Evolutionary conservation across 2,797 vertebrate species (phyloP), one percentile per base, ranked within the genome.

Genomic region (Leuciscus waleckii): DNA sequence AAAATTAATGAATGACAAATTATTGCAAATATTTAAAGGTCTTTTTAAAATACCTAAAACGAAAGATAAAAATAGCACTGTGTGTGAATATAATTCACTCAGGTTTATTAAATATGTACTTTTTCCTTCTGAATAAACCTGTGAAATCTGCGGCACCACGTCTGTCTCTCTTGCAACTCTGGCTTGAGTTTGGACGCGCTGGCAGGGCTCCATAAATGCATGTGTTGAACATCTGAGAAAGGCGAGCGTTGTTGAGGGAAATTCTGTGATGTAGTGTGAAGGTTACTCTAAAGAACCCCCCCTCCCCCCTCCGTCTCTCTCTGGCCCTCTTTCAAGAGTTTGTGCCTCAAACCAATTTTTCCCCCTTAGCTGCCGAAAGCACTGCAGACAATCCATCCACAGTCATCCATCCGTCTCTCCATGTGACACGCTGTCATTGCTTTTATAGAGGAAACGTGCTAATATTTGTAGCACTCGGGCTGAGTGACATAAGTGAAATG

Each of bases 401-500:
- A 71, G 83, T 71, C 67, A 71, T 56, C 76, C 76, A 79, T 79
- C 76, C 51, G 14, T 84, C 83, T 84, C 83, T 84, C 76, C 26
- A 23, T 54, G 51, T 84, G 83, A 84, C 83, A 84, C 39, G 29
- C 51, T 79, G 83, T 79, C 83, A 84, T 79, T 84, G 76, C 76
- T 79, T 84, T 84, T 46, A 84, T 84, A 39, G 76, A 63, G 83
- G 67, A 84, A 79, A 35, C 16, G 21, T 51, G 9, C 39, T 79
- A 84, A 79, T 84, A 84, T 84, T 79, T 71, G 75, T 84, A 79
- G 75, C 83, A 71, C 75, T 84, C 26, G 3, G 75, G 65, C 51
- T 71, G 83, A 84, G 83, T 79, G 83, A 84, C 83, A 84, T 70
- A 61, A 79, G 83, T 84, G 83, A 79, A 84, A 84, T 61, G 67